These are phyloP conservation scores for Thera britannica DNA, from an alignment of 2,888 invertebrate species.

Conservation along the genomic window DNA sequence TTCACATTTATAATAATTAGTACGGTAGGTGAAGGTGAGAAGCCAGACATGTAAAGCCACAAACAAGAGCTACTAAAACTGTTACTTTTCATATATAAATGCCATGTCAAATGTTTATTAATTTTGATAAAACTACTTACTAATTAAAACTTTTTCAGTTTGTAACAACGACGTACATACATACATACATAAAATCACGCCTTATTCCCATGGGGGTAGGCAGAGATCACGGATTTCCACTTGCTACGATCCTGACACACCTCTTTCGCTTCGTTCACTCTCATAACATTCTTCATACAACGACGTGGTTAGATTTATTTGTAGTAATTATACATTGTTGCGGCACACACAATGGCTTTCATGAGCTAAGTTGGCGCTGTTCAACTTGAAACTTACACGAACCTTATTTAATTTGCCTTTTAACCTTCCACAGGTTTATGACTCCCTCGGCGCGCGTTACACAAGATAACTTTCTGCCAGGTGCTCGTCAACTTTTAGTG, in stretches of 20 bases:
- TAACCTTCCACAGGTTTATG: conserved; percentile 5
- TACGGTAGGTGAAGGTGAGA: too few relatives aligned
- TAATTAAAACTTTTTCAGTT: conserved; percentile 10
- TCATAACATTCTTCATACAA: too few relatives aligned
- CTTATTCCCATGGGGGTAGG: too few relatives aligned
- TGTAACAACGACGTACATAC: background rate
- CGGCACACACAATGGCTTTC: conserved; percentile 8
- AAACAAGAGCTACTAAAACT: background rate
- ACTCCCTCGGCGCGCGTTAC: background rate
- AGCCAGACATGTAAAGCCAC: too few relatives aligned
- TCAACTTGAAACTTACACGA: conserved; percentile 6
- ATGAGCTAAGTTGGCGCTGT: conserved; percentile 2
- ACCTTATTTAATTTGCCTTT: conserved; percentile 12
- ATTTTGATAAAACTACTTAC: background rate
- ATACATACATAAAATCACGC: too few relatives aligned
- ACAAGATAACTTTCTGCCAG: background rate
- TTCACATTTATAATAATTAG: too few relatives aligned
- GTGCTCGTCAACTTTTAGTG: background rate
- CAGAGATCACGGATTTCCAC: too few relatives aligned
- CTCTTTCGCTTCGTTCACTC: too few relatives aligned
- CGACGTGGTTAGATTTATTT: conserved; percentile 7
- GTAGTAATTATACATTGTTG: conserved; percentile 1
- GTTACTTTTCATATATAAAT: background rate
- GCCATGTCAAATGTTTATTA: background rate
- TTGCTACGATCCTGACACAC: too few relatives aligned